Base-by-base conservation (phyloP, 92 coral and sea anemone genomes). In the Umimayanthus kanabou region DNA sequence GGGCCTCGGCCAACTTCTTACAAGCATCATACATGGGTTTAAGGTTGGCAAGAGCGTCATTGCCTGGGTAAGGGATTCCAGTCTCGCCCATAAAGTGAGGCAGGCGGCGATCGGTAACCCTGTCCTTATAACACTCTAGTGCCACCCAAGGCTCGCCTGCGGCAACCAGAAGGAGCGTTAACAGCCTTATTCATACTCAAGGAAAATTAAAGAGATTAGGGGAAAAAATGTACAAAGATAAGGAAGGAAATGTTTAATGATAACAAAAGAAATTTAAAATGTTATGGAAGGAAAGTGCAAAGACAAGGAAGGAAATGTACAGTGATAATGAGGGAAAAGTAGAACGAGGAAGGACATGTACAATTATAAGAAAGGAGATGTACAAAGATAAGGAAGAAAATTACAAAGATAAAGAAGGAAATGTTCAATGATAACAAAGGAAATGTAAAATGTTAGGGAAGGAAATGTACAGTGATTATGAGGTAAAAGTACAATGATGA, bases 1-100 rank as follows among this genome's bases (percentile, higher is more conserved):
- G 37, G 16, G 7, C 28, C 55, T 83, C 87, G 11, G 87, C 87
- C 43, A 71, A 5, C 67, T 83, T 83, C 77, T 83, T 83, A 30
- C 87, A 83, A 29, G 79, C 87, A 3, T 83, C 87, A 70, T 83
- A 83, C 9, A 83, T 70, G n/a, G 87, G 87, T 29, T 83, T 83
- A 22, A 83, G 87, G 77, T 83, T 83, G 64, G 78, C 87, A 20
- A 83, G 42, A 5, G 87, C 87, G 87, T 83, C 87, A 18, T 70
- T 83, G n/a, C 23, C 87, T 7, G 87, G 87, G 11, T 83, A 83
- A 6, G 77, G 45, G 39, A 83, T 70, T 47, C 87, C 87, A 69
- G 87, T 83, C 1, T 2, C 25, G 7, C 65, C 66, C 66, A 69
- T 69, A 23, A 69, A 83, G 28, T 83, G 76, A 16, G 87, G 87